A percentile compares a stretch with the other conserved stretches of the same genome.
Evolutionary conservation across 2,888 invertebrate species (phyloP).

Genomic region (Serripes groenlandicus): DNA sequence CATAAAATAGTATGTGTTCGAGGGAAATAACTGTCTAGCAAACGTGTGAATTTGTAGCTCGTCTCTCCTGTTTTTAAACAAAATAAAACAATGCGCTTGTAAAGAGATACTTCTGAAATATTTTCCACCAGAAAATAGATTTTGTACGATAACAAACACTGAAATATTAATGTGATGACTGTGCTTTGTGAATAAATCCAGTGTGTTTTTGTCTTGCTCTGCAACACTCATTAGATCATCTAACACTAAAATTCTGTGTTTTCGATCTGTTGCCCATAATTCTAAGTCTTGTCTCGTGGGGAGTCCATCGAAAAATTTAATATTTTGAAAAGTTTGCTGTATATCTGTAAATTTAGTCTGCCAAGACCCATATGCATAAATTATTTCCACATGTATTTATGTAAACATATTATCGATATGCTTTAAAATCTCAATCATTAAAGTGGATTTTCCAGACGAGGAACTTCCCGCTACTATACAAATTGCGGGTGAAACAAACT

Average conservation of each 20-base stretch:
- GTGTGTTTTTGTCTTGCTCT: constrained; percentile 49
- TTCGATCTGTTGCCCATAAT: constrained; percentile 45
- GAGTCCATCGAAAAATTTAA: constrained; percentile 51
- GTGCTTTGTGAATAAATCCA: constrained; percentile 47
- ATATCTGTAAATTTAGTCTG: constrained; percentile 45
- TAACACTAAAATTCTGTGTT: constrained; percentile 50
- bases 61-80: constrained; percentile 55
- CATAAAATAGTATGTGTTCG: constrained; percentile 58
- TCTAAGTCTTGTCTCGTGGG: constrained; percentile 53
- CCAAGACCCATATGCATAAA: constrained; percentile 41
- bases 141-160: constrained; percentile 60
- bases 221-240: constrained; percentile 60
- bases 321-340: constrained; percentile 30
- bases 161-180: constrained; percentile 61
- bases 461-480: constrained; percentile 41
- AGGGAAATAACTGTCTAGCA: constrained; percentile 61
- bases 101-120: constrained; percentile 60
- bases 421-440: constrained; percentile 42
- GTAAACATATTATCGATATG: constrained; percentile 36
- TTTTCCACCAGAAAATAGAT: constrained; percentile 62
- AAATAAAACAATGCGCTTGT: constrained; percentile 63
- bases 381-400: constrained; percentile 29
- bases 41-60: constrained; percentile 60
- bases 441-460: constrained; percentile 48
- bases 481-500: constrained; percentile 43